Base-by-base conservation (phyloP, 2,797 vertebrate genomes). In the Cyprinodon diabolis region DNA sequence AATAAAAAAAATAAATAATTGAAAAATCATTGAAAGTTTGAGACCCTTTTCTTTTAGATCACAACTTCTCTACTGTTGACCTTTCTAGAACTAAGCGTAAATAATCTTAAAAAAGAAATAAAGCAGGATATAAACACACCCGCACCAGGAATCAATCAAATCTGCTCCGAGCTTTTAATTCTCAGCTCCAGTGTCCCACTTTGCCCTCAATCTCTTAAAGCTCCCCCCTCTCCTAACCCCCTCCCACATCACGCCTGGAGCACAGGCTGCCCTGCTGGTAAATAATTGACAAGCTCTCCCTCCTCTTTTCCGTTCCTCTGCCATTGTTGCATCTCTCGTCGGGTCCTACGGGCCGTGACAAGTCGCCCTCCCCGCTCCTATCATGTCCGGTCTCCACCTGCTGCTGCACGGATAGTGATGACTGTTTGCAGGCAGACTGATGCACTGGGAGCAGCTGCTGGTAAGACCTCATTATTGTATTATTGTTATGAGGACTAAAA, bases 221-320 rank as follows among this genome's bases (percentile, higher is more conserved):
- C 79, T 69, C 55, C 49, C 45, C 68, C 72, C 78, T 77, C 76
- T 58, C 77, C 71, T 69, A 55, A 47, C 66, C 72, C 74, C 79
- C 76, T 58, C 78, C 71, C 83, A 69, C 76, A 65, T 3, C 71
- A 35, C 2, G 71, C 9, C 2, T 9, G 30, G 9, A 35, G 2
- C 37, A 6, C 30, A 25, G 45, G 35, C 10, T 48, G 25, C 4
- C 81, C 23, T 67, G 51, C 0, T 68, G 80, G 80, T 94, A 82
- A 94, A 94, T 94, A 87, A 94, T 94, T 94, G 87, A 94, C 80
- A 5, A 87, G 81, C 68, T 47, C 69, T 43, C 71, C 65, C 67
- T 63, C 76, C 72, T 45, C 76, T 35, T 89, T 87, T 91, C 88
- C 91, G 83, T 86, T 86, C 25, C 82, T 78, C 69, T 10, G 74